Conservation (phyloP, 2,797 vertebrate genomes). For the Tympanoctomys barrerae region DNA sequence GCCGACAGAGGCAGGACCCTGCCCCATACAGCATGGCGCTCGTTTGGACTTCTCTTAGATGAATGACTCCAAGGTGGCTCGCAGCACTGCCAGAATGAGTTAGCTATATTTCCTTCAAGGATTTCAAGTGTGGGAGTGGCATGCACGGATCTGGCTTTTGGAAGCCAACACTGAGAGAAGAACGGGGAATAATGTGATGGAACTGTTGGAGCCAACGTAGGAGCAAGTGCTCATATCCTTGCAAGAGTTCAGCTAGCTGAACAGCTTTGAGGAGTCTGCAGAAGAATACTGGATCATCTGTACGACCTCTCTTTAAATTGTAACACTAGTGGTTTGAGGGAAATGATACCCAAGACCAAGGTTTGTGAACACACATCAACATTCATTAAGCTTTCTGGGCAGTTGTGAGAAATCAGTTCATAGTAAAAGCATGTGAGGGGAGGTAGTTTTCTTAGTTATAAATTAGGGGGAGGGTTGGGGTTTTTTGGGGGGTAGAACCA, state of each 20-base stretch:
- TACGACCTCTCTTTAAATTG: constrained; percentile 31
- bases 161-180: not conserved
- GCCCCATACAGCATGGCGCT: not conserved
- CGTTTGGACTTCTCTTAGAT: not conserved
- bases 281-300: not conserved
- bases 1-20: too few relatives aligned
- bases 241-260: not conserved
- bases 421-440: not conserved
- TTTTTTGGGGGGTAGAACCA: too few relatives aligned
- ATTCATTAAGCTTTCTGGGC: constrained; percentile 43
- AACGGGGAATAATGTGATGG: not conserved
- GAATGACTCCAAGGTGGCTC: not conserved
- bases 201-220: not conserved
- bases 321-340: not conserved
- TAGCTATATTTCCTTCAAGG: not conserved
- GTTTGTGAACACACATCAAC: constrained; percentile 9
- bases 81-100: not conserved
- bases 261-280: not conserved
- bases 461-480: not conserved
- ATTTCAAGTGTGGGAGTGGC: not conserved
- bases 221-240: not conserved
- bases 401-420: constrained; percentile 34
- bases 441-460: constrained; percentile 25
- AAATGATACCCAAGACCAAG: constrained; percentile 4
- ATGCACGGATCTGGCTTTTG: not conserved